Percentiles rank a stretch among this genome's conserved stretches.
Conservation (phyloP, 1,140 invertebrate species). For the Panagrolaimus sp. region DNA sequence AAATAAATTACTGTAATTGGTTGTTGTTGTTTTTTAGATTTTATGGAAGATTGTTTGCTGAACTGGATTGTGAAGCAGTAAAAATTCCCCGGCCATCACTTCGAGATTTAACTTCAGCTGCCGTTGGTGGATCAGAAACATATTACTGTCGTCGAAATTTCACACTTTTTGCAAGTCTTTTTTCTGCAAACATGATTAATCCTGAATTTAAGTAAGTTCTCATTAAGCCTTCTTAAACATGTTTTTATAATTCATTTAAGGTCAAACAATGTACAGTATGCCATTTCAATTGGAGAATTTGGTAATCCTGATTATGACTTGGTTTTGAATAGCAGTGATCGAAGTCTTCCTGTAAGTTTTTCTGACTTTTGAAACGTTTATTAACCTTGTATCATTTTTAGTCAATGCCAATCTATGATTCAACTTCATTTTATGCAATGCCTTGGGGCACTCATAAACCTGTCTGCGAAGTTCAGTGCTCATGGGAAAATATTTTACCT, state of each 20-base stretch:
- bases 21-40: constrained; percentile 32
- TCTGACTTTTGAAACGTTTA: neutral
- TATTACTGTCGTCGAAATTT: constrained; percentile 28
- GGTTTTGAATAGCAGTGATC: constrained; percentile 39
- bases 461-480: constrained; percentile 39
- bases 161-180: constrained; percentile 47
- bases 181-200: constrained; percentile 45
- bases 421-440: constrained; percentile 44
- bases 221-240: constrained; percentile 15
- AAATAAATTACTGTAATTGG: neutral
- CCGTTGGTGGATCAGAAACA: constrained; percentile 18
- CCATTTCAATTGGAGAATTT: constrained; percentile 45
- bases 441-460: constrained; percentile 56
- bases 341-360: constrained; percentile 39
- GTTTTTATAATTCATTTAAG: constrained; percentile 28
- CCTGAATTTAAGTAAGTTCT: constrained; percentile 40
- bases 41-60: constrained; percentile 34
- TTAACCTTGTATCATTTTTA: constrained; percentile 22
- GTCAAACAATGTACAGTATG: constrained; percentile 39
- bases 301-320: constrained; percentile 34
- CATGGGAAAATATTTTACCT: constrained; percentile 38
- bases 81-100: constrained; percentile 22
- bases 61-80: constrained; percentile 36
- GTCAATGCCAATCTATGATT: constrained; percentile 49
- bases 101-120: constrained; percentile 13